Evolutionary conservation across 2,888 invertebrate genomes (phyloP), one percentile per base, ranked within the genome.

Genomic region (Ischnus inquisitorius): DNA sequence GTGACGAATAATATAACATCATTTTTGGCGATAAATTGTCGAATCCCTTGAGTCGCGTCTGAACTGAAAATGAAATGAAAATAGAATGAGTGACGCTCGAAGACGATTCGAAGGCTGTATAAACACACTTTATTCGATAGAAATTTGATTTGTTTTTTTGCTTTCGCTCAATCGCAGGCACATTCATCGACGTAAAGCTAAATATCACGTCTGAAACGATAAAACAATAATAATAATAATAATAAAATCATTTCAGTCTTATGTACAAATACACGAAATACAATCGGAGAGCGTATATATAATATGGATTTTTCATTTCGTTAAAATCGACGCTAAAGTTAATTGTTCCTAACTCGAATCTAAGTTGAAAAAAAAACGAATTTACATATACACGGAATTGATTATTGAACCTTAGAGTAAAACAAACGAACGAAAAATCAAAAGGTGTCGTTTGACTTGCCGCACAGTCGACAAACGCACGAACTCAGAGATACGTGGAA

Each of bases 401-500:
- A 74, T 62, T 34, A 85, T 85, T 69, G 78, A 83, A 14, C 22
- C 10, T 67, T 41, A n/a, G 14, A 64, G 60, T 34, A 34, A 34
- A 34, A 34, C 4, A 34, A 34, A 34, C 5, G 34, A 34, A 34
- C 34, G 34, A 28, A 28, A 60, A 39, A 48, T 67, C 60, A 67
- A 65, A 51, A 43, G 6, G 25, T 68, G 54, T 67, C 71, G 43
- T 76, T 28, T 57, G 72, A 60, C 64, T 76, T 72, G 46, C 14
- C 65, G 39, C 65, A 51, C 74, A 79, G 46, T n/a, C 25, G 43
- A 71, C 46, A 74, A 39, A 75, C 14, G 54, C 48, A 60, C 46
- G 68, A 80, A 74, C 80, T 80, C 60, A 85, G 90, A 90, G 90
- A 90, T 90, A 90, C 90, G 82, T 88, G 90, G 90, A 91, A 90